Evolutionary conservation across 1,140 invertebrate species (phyloP).

Genomic region (Hycleus cichorii): DNA sequence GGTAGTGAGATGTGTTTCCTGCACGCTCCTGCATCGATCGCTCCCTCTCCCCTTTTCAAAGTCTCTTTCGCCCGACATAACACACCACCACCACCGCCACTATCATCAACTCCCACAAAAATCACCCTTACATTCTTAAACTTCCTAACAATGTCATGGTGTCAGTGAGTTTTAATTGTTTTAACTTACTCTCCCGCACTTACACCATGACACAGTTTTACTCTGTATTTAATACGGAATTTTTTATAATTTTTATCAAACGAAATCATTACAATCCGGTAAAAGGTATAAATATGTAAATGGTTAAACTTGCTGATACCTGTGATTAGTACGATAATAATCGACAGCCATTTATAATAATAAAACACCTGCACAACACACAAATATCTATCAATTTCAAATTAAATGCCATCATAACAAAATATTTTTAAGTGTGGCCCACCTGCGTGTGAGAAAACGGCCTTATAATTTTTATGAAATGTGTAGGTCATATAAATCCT

Average conservation of each 20-base stretch:
- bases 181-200: background rate
- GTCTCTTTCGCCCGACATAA: background rate
- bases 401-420: constrained; percentile 10
- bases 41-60: constrained; percentile 9
- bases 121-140: background rate
- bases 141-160: constrained; percentile 24
- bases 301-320: background rate
- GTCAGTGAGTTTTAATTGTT: constrained; percentile 23
- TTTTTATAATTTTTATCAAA: too few relatives aligned
- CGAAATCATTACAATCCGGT: too few relatives aligned
- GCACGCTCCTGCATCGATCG: constrained; percentile 32
- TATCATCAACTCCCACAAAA: too few relatives aligned
- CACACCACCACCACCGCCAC: background rate
- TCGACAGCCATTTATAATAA: background rate
- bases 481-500: constrained; percentile 14
- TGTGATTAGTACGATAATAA: background rate
- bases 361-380: constrained; percentile 2
- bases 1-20: constrained; percentile 29
- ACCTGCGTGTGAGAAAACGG: constrained; percentile 15
- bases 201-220: background rate
- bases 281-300: background rate
- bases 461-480: constrained; percentile 15
- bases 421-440: background rate
- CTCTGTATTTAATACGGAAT: too few relatives aligned
- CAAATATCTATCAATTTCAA: background rate